A percentile compares a stretch with the other conserved stretches of the same genome.
phyloP scores from a whole-genome alignment of 1,140 invertebrate genomes.

The Pachypsylla venusta region DNA sequence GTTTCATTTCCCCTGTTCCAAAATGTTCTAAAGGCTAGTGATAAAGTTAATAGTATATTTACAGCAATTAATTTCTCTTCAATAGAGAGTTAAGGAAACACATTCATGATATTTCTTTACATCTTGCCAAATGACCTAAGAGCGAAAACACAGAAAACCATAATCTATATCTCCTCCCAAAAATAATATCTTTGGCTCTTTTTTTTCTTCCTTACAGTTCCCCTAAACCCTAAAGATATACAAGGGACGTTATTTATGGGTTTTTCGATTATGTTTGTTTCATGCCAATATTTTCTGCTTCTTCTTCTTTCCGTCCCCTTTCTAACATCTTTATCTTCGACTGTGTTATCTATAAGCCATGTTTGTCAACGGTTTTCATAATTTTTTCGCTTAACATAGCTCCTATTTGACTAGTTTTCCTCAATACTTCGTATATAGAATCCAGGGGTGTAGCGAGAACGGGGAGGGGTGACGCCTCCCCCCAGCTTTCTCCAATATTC shows the following conservation, averaged over 20 bases:
- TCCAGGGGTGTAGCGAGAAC: too few species aligned
- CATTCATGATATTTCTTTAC: not conserved
- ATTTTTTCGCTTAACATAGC: too few species aligned
- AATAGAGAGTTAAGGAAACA: not conserved
- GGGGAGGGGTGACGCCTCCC: too few species aligned
- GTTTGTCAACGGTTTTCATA: too few species aligned
- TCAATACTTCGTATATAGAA: too few species aligned
- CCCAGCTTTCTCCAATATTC: too few species aligned
- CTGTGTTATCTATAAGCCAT: too few species aligned
- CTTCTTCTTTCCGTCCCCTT: not conserved
- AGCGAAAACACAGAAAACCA: slow-evolving; percentile 3
- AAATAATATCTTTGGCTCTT: too few species aligned
- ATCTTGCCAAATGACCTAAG: slow-evolving; percentile 3
- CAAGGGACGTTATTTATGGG: not conserved
- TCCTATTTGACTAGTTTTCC: too few species aligned
- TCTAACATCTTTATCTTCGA: too few species aligned
- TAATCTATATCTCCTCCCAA: slow-evolving; percentile 2
- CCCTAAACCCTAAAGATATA: not conserved
- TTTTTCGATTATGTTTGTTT: not conserved
- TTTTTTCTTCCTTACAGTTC: not conserved
- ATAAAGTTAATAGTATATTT: not conserved
- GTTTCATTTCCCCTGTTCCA: too few species aligned
- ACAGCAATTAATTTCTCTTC: not conserved
- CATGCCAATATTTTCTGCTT: not conserved
- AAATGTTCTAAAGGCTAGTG: too few species aligned